Base-by-base conservation (phyloP, 2,888 invertebrate species). In the Ichneumoninae sp. region DNA sequence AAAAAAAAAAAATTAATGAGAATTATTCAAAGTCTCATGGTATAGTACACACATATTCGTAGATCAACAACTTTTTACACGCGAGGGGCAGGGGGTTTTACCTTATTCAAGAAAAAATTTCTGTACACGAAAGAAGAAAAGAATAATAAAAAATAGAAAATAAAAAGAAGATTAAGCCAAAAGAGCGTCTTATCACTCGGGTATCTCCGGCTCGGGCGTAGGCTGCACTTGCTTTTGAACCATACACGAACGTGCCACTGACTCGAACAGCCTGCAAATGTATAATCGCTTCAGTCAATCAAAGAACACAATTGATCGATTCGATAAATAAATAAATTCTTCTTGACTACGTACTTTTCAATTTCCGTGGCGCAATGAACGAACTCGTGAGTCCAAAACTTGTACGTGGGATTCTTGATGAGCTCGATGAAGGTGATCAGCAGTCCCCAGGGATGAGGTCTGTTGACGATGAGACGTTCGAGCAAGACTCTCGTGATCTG, bases 321-420 rank as follows among this genome's bases (percentile, higher is more conserved):
- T 19, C 52, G 19, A n/a, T 19, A 54, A 6, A 54, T 19, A n/a
- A 50, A 8, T 47, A 30, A 0, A 10, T 47, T 16, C 16, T 16
- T 47, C 16, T 16, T 47, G 16, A 16, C 26, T 74, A 88, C 97
- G 96, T 94, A 98, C 98, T 99, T 99, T 95, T 99, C 99, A 90
- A 99, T 99, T 94, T 99, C 99, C 1, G 99, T 99, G 26, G 99
- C 99, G 94, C 99, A 99, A 92, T 99, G 98, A 1, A 99, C 99
- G 94, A 99, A 99, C 92, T 99, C 99, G 92, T 99, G 99, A 87
- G 97, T 96, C 99, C 99, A 99, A 94, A 99, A 99, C 94, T 99
- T 98, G 95, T 99, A 99, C 33, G 97, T 96, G 6, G 98, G 99
- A 94, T 99, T 99, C 94, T 99, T 99, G 91, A 99, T 99, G 85